Conservation (phyloP, 2,113 vertebrate genomes). For the Chloropsis cyanopogon region DNA sequence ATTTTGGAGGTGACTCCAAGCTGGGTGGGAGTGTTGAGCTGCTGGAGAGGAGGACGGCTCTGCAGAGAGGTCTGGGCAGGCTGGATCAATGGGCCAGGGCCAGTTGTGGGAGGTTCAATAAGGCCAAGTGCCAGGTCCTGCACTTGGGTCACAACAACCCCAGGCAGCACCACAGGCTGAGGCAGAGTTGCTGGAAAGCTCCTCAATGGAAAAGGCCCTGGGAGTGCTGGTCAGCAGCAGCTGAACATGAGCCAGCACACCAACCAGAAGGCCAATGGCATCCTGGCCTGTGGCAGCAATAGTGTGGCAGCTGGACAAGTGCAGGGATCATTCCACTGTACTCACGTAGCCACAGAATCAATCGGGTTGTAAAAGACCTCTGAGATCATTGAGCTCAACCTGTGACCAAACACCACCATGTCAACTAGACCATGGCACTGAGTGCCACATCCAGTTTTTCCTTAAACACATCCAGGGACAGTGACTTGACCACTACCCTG, state of each 20-base stretch:
- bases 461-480: background rate
- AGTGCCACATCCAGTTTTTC: background rate
- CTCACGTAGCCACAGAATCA: background rate
- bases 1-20: background rate
- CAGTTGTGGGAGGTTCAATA: background rate
- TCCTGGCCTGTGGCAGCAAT: background rate
- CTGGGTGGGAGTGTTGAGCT: background rate
- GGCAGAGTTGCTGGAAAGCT: background rate
- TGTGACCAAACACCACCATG: background rate
- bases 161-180: rapidly evolving
- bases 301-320: background rate
- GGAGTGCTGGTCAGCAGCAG: background rate
- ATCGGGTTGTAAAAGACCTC: background rate
- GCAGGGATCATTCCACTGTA: background rate
- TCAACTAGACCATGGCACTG: too few species aligned
- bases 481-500: background rate
- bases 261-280: background rate
- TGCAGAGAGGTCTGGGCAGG: background rate
- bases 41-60: background rate
- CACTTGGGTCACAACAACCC: background rate
- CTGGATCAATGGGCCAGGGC: background rate
- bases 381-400: background rate
- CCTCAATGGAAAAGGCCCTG: background rate
- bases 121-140: background rate
- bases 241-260: background rate